A percentile compares a stretch with the other conserved stretches of the same genome.
phyloP scores from a whole-genome alignment of 1,140 invertebrate species.

The Musca domestica region DNA sequence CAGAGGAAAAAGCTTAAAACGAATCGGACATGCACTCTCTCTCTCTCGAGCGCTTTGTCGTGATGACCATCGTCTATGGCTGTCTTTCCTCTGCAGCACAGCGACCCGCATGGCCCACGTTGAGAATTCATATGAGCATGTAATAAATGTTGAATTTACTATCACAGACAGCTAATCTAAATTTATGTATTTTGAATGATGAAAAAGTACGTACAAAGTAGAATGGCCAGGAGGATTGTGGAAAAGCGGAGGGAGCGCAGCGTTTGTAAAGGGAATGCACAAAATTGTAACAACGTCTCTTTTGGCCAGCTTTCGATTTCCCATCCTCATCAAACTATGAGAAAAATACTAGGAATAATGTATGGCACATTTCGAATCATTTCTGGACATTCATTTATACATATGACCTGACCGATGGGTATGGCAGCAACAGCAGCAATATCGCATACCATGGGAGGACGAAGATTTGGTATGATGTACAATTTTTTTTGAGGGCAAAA shows the following conservation, averaged over 20 bases:
- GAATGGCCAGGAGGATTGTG: no score
- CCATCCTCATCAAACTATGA: no score
- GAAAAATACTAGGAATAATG: no score
- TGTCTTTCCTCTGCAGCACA: no score
- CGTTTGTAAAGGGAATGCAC: no score
- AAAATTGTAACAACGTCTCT: no score
- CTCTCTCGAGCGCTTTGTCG: no score
- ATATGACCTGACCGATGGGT: background rate
- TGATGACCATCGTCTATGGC: no score
- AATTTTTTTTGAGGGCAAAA: background rate
- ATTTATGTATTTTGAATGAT: constrained; percentile 20
- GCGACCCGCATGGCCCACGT: no score
- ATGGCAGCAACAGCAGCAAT: background rate
- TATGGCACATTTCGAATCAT: constrained; percentile 5
- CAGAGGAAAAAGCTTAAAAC: no score
- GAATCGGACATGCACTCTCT: background rate
- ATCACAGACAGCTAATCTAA: constrained; percentile 20
- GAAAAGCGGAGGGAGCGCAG: no score
- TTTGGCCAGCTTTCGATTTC: no score
- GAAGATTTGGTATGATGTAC: background rate
- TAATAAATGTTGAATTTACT: constrained; percentile 21
- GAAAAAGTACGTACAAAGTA: background rate
- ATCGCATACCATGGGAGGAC: background rate
- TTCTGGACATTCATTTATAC: constrained; percentile 12
- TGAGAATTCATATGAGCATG: background rate